phyloP scores from a whole-genome alignment of 2,888 invertebrate species.

The Ecdyonurus torrentis region DNA sequence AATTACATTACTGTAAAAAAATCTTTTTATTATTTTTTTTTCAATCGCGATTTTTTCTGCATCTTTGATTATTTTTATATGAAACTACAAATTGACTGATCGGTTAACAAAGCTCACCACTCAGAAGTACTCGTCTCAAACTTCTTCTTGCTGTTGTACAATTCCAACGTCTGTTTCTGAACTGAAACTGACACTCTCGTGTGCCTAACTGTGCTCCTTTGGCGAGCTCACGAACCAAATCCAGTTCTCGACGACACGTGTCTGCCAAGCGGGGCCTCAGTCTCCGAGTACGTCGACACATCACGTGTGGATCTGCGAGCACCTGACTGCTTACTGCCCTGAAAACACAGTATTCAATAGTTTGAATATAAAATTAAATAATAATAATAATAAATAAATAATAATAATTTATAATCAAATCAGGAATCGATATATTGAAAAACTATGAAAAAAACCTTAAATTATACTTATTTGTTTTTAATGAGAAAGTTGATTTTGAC shows the following conservation, averaged over 20 bases:
- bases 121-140: constrained; percentile 66
- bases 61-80: not conserved
- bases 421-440: not conserved
- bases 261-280: constrained; percentile 52
- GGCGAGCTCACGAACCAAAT: constrained; percentile 64
- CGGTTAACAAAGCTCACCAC: constrained; percentile 40
- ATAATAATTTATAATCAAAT: not conserved
- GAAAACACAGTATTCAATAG: constrained; percentile 17
- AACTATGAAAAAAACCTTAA: not conserved
- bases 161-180: constrained; percentile 73
- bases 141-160: constrained; percentile 67
- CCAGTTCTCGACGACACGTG: constrained; percentile 70
- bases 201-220: constrained; percentile 69
- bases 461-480: not conserved
- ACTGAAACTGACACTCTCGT: constrained; percentile 75
- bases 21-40: not conserved
- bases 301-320: constrained; percentile 73
- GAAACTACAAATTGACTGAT: not conserved
- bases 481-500: not conserved
- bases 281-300: constrained; percentile 72
- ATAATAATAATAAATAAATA: constrained; percentile 3
- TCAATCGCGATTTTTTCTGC: not conserved
- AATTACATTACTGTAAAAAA: not conserved
- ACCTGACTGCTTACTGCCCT: constrained; percentile 75
- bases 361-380: not conserved